Base-by-base conservation (phyloP, 2,888 invertebrate genomes). In the Ophion obscuratus region DNA sequence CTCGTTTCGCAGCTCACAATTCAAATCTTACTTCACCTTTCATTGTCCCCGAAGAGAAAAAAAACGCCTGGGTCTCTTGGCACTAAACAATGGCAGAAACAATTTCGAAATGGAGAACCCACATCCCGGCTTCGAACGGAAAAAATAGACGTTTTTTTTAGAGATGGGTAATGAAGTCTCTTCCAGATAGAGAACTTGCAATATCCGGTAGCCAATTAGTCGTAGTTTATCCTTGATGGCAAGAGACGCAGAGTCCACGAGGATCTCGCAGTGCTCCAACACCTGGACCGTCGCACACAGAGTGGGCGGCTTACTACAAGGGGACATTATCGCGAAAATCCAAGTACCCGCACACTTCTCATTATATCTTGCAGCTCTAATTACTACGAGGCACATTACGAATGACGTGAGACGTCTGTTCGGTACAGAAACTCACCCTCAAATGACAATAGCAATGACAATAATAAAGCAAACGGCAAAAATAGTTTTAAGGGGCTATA, bases 191-290 rank as follows among this genome's bases (percentile, higher is more conserved):
- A 27, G 27, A 82, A 82, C 75, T 82, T 36, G 71, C 61, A 59
- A 79, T 79, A 68, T 82, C 82, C 79, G 61, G 70, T 75, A 83
- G 76, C 80, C 83, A 85, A 83, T 85, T 83, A 83, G 85, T 68
- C 83, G 80, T 74, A 75, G 68, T 73, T 76, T 71, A 80, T 80
- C 53, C 66, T 66, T 76, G 20, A 80, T 61, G 68, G 53, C 7
- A 40, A 40, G 40, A 40, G 40, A 40, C n/a, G 47, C 24, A 61
- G 17, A 68, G 11, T 24, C 53, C 1, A 61, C 2, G 24, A 40
- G 53, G 40, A 59, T 11, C n/a, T 59, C 44, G 61, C 59, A 47
- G n/a, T 40, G 40, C 40, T 40, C 57, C 57, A 27, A 59, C 67
- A 57, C 44, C 73, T 7, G 44, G 64, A 31, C 44, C 14, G 36